Evolutionary conservation across 1,140 invertebrate genomes (phyloP).

Genomic region (Pseudomyrmex sp.): DNA sequence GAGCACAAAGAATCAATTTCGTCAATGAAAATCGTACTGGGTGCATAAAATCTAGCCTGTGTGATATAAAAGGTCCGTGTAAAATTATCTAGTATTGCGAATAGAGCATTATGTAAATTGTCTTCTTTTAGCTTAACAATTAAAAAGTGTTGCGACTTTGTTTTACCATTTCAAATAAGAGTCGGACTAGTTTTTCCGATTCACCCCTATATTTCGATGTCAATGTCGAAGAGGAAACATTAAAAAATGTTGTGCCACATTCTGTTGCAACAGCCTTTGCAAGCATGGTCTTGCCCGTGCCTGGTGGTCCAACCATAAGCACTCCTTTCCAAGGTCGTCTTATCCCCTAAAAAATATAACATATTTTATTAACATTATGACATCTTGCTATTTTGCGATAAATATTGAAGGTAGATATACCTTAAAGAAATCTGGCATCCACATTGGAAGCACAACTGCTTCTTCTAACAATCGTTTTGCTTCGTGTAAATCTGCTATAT

Average conservation of each 20-base stretch:
- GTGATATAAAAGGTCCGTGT: constrained; percentile 18
- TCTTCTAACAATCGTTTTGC: constrained; percentile 98
- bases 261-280: constrained; percentile 99
- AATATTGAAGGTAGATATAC: constrained; percentile 80
- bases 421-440: constrained; percentile 99
- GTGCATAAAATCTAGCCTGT: constrained; percentile 98
- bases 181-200: constrained; percentile 98
- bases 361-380: constrained; percentile 3
- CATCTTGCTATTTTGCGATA: background rate
- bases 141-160: background rate
- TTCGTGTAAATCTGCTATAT: constrained; percentile 98
- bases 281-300: constrained; percentile 99
- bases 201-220: constrained; percentile 99
- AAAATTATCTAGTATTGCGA: constrained; percentile 30
- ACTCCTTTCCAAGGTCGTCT: constrained; percentile 97
- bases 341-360: constrained; percentile 89
- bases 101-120: background rate
- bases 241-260: constrained; percentile 99
- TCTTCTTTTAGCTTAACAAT: too few relatives aligned
- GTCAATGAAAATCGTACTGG: constrained; percentile 99
- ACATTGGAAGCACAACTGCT: constrained; percentile 98
- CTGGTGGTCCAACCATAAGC: constrained; percentile 98
- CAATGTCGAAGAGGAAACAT: constrained; percentile 98
- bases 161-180: constrained; percentile 98
- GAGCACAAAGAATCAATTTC: constrained; percentile 99